Conservation (phyloP, 2,113 vertebrate genomes). For the Tiliqua scincoides region DNA sequence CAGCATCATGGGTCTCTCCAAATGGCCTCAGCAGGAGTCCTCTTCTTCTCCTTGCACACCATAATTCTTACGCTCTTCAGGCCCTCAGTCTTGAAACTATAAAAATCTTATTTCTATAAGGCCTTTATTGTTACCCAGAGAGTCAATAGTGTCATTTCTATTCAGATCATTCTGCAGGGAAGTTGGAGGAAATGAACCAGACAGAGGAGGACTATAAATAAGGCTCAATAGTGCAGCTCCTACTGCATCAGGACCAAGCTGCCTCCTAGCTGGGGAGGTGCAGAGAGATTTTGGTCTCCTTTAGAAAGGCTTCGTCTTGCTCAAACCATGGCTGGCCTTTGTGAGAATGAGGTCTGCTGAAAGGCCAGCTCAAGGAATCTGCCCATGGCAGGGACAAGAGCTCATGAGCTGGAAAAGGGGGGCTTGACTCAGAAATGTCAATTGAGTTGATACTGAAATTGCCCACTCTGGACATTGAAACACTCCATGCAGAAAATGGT, state of each 20-base stretch:
- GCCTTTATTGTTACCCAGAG: conserved; percentile 73
- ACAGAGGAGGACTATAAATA: conserved; percentile 77
- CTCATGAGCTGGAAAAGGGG: too few relatives aligned
- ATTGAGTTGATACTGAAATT: too few relatives aligned
- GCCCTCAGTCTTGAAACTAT: conserved; percentile 70
- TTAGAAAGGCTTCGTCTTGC: neutral
- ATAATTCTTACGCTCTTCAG: conserved; percentile 68
- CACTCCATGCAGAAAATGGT: too few relatives aligned
- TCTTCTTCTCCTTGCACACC: conserved; percentile 17
- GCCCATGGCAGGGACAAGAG: neutral
- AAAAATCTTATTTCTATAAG: conserved; percentile 78
- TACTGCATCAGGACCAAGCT: conserved; percentile 56
- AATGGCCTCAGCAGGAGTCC: conserved; percentile 35
- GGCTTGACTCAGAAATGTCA: too few relatives aligned
- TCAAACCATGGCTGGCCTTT: neutral
- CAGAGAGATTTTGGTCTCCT: conserved; percentile 28
- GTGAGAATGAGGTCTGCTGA: conserved; percentile 19
- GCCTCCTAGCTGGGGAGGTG: conserved; percentile 59
- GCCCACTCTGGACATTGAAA: too few relatives aligned
- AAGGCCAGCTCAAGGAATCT: conserved; percentile 9
- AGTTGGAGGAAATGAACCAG: conserved; percentile 77
- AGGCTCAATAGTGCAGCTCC: conserved; percentile 62
- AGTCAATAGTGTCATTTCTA: conserved; percentile 78
- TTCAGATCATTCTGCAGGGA: conserved; percentile 74
- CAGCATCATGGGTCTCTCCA: conserved; percentile 46